A percentile compares a stretch with the other conserved stretches of the same genome.
Evolutionary conservation across 1,140 invertebrate species (phyloP).

Genomic region (Oedothorax gibbosus): DNA sequence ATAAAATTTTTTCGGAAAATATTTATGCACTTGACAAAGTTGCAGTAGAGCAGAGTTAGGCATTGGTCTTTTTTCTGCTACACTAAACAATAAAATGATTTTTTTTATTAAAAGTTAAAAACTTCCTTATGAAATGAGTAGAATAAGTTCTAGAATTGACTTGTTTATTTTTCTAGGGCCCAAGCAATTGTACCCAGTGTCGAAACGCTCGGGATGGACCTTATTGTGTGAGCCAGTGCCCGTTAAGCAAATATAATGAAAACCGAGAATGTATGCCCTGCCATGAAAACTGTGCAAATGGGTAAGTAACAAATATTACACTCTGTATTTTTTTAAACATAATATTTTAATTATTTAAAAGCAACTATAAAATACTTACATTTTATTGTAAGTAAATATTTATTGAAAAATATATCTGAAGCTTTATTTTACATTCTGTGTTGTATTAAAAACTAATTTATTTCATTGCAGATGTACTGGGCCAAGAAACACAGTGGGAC

Average conservation of each 20-base stretch:
- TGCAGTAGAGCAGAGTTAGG: background rate
- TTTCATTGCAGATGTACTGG: slow-evolving; percentile 77
- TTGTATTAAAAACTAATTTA: background rate
- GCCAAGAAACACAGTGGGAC: slow-evolving; percentile 83
- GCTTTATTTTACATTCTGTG: background rate
- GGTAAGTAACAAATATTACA: slow-evolving; percentile 53
- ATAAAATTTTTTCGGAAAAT: too few relatives aligned
- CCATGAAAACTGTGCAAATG: slow-evolving; percentile 87
- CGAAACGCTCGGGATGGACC: slow-evolving; percentile 88
- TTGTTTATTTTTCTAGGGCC: slow-evolving; percentile 68
- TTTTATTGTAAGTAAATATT: too few relatives aligned
- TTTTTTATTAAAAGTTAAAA: background rate
- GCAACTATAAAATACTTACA: too few relatives aligned
- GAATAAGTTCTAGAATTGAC: too few relatives aligned
- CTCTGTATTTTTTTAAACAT: background rate
- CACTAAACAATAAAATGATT: background rate
- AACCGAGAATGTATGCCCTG: slow-evolving; percentile 82
- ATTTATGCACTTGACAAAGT: too few relatives aligned
- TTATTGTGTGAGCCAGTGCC: slow-evolving; percentile 87
- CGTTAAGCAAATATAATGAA: slow-evolving; percentile 82
- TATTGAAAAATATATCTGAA: too few relatives aligned
- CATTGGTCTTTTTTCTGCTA: background rate
- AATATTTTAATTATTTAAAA: background rate
- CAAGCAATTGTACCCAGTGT: slow-evolving; percentile 88
- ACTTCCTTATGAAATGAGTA: background rate